Evolutionary conservation across 2,888 invertebrate genomes (phyloP).

Genomic region (Heliconius ethilla): DNA sequence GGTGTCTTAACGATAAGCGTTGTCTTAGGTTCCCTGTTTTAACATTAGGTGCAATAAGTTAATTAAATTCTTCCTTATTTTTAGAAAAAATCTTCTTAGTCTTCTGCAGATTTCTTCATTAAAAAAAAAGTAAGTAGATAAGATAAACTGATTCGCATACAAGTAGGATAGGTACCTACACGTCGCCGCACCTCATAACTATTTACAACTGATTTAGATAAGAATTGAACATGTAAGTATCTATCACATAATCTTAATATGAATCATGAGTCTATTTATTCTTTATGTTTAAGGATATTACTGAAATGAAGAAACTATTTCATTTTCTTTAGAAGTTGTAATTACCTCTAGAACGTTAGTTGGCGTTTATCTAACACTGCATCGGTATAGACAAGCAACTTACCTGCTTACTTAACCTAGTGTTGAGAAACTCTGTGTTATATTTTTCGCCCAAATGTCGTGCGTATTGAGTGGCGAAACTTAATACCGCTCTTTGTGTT

Average conservation of each 20-base stretch:
- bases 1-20: no score
- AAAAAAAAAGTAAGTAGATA: not conserved
- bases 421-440: not conserved
- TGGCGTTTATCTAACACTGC: no score
- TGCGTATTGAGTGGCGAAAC: not conserved
- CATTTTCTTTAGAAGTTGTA: not conserved
- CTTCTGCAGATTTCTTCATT: not conserved
- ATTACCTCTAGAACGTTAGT: no score
- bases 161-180: not conserved
- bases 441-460: not conserved
- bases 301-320: not conserved
- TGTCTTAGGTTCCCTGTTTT: no score
- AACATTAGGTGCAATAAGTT: no score
- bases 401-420: not conserved
- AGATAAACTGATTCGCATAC: not conserved
- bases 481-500: not conserved
- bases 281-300: not conserved
- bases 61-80: no score
- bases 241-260: not conserved
- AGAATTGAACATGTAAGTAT: not conserved
- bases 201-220: constrained; percentile 14
- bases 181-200: not conserved
- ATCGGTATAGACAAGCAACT: not conserved
- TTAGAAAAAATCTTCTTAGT: not conserved
- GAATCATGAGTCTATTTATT: not conserved